phyloP scores from a whole-genome alignment of 2,113 vertebrate genomes.

The Xiphias gladius region DNA sequence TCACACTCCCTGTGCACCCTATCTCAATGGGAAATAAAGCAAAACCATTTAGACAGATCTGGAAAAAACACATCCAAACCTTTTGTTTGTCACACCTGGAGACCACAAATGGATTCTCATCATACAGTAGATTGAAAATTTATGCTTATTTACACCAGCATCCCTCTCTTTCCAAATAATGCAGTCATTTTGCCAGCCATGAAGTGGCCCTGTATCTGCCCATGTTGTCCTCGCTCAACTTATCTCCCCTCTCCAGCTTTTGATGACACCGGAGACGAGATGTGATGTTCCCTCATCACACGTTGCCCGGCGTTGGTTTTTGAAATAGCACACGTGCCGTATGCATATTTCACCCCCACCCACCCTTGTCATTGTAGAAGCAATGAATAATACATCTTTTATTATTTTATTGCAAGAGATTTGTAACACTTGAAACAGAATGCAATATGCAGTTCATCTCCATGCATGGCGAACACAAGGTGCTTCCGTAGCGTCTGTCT shows the following conservation, averaged over 20 bases:
- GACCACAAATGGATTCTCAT: constrained; percentile 79
- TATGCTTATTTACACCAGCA: constrained; percentile 79
- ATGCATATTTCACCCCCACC: constrained; percentile 73
- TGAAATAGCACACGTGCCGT: constrained; percentile 54
- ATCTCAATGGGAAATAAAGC: constrained; percentile 77
- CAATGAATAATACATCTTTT: constrained; percentile 82
- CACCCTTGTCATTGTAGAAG: constrained; percentile 45
- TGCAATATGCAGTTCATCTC: constrained; percentile 83
- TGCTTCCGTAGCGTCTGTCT: constrained; percentile 71
- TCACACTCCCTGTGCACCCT: constrained; percentile 55
- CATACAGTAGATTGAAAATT: constrained; percentile 79
- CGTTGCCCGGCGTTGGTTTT: constrained; percentile 46
- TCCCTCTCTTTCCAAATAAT: constrained; percentile 52
- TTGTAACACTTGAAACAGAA: constrained; percentile 84
- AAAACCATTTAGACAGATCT: constrained; percentile 77
- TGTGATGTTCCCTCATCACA: constrained; percentile 57
- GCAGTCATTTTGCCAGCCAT: constrained; percentile 56
- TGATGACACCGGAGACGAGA: constrained; percentile 61
- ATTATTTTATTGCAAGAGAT: constrained; percentile 82
- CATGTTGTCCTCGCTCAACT: constrained; percentile 49
- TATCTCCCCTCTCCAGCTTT: constrained; percentile 55
- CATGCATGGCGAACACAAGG: constrained; percentile 65
- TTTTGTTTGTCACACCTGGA: constrained; percentile 84
- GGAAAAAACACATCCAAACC: constrained; percentile 74
- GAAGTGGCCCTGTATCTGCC: constrained; percentile 57